Conservation (phyloP, 2,113 vertebrate species). For the Bettongia penicillata region DNA sequence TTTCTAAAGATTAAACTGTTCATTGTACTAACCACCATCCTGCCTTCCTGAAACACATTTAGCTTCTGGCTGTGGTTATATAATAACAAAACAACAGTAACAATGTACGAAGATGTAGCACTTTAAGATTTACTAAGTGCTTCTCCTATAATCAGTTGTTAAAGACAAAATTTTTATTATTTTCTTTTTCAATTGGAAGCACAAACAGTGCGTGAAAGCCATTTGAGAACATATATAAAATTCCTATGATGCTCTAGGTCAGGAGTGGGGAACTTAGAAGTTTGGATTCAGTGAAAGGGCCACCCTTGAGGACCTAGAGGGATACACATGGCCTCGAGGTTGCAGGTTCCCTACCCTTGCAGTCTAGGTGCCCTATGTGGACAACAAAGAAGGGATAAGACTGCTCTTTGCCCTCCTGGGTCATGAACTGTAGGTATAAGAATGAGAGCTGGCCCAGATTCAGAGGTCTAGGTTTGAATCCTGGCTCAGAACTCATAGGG, state of each 20-base stretch:
- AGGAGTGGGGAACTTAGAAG: no score
- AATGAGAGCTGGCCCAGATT: neutral
- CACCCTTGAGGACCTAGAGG: no score
- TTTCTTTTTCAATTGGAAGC: neutral
- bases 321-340: no score
- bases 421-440: neutral
- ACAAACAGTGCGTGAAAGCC: neutral
- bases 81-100: slow-evolving; percentile 51
- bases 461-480: neutral
- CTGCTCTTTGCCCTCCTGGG: neutral
- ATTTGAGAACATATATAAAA: neutral
- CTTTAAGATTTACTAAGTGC: neutral
- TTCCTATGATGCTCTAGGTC: neutral
- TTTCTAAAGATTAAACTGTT: slow-evolving; percentile 88
- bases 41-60: slow-evolving; percentile 85
- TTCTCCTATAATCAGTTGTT: slow-evolving; percentile 69
- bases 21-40: slow-evolving; percentile 87
- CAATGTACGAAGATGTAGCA: neutral
- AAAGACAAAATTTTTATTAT: slow-evolving; percentile 58
- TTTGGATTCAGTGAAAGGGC: no score
- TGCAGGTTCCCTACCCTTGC: no score
- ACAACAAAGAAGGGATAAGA: neutral
- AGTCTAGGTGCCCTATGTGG: neutral
- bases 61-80: slow-evolving; percentile 82
- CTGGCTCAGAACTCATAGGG: neutral